These are phyloP conservation scores for Rhopilema esculentum DNA, from an alignment of 30 jellyfish, hydroid and myxozoan genomes.

Conservation along the genomic window DNA sequence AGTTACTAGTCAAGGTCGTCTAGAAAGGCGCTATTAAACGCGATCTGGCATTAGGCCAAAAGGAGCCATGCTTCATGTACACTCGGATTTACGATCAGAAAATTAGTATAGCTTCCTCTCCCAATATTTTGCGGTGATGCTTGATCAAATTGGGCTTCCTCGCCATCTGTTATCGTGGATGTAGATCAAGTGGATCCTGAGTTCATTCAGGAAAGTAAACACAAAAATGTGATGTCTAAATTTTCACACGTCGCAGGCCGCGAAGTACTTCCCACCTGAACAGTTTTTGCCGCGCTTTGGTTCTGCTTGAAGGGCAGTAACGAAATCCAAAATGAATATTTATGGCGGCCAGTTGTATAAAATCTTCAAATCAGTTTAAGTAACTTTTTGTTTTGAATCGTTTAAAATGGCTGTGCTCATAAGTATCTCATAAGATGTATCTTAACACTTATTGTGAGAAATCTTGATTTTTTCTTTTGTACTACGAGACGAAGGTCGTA, in stretches of 20 bases:
- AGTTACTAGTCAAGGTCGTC: not conserved
- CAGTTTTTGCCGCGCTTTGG: conserved; percentile 80
- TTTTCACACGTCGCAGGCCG: not conserved
- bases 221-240: not conserved
- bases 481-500: not conserved
- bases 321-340: conserved; percentile 22
- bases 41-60: conserved; percentile 70
- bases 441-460: not conserved
- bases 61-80: conserved; percentile 61
- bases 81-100: conserved; percentile 26
- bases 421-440: not conserved
- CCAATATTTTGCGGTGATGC: not conserved
- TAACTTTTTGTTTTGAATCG: not conserved
- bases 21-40: conserved; percentile 45
- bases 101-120: not conserved
- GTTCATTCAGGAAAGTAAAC: not conserved
- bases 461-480: not conserved
- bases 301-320: conserved; percentile 65
- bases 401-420: not conserved
- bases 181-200: not conserved
- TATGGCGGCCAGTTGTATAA: conserved; percentile 31
- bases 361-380: not conserved
- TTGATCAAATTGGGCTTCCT: not conserved
- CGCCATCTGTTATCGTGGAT: not conserved
- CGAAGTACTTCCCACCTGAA: conserved; percentile 7